Percentiles rank a stretch among this genome's conserved stretches.
phyloP scores from a whole-genome alignment of 2,797 vertebrate genomes.

The Falco naumanni region DNA sequence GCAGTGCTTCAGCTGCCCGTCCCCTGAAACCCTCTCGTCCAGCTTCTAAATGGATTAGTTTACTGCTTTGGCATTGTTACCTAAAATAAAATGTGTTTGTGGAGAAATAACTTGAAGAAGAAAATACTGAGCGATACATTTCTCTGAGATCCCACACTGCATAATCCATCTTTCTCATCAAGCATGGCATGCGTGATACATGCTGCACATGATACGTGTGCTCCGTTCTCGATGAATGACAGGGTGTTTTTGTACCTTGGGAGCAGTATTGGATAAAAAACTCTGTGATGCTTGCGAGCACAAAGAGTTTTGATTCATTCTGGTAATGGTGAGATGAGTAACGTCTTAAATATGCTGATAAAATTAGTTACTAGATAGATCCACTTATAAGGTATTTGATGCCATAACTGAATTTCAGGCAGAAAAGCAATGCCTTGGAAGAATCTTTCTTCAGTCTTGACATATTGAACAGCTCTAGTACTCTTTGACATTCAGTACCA shows the following conservation, averaged over 20 bases:
- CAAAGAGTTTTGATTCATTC: background rate
- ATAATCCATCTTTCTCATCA: background rate
- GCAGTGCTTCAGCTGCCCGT: background rate
- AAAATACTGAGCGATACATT: background rate
- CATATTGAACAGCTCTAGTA: background rate
- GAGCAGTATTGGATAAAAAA: background rate
- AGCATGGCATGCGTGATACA: background rate
- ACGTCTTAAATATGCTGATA: background rate
- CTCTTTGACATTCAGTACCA: constrained; percentile 2
- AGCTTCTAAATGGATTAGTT: background rate
- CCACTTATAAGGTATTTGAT: background rate
- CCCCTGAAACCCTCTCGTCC: background rate
- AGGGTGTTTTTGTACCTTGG: background rate
- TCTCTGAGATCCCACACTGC: background rate
- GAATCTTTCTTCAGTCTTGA: background rate
- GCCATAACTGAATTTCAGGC: constrained; percentile 1
- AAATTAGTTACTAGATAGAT: background rate
- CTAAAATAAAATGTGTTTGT: background rate
- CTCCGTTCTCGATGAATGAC: accelerated
- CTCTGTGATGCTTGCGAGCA: background rate
- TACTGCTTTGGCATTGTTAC: background rate
- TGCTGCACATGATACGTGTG: accelerated
- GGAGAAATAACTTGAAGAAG: background rate
- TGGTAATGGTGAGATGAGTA: background rate
- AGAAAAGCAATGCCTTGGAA: background rate